A percentile compares a stretch with the other conserved stretches of the same genome.
Evolutionary conservation across 2,113 vertebrate genomes (phyloP).

Genomic region (Plotosus lineatus): DNA sequence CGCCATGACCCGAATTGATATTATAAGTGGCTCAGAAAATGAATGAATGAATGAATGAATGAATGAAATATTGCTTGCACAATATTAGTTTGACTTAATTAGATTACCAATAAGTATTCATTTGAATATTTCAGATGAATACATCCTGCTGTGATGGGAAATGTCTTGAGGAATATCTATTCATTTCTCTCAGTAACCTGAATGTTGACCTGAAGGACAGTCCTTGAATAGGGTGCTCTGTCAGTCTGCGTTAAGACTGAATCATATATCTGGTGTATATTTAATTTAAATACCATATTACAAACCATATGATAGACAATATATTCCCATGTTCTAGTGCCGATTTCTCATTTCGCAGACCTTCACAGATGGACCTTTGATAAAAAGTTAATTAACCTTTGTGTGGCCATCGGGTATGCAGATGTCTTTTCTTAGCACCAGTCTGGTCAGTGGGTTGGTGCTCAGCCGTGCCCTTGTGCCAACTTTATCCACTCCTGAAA

Average conservation of each 20-base stretch:
- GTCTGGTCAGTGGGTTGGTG: conserved; percentile 28
- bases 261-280: background rate
- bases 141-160: background rate
- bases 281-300: background rate
- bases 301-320: background rate
- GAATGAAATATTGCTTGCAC: no score
- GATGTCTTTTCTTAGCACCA: conserved; percentile 17
- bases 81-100: background rate
- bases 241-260: background rate
- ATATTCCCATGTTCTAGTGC: background rate
- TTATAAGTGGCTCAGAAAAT: no score
- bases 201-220: background rate
- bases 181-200: background rate
- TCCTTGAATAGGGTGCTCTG: background rate
- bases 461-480: background rate
- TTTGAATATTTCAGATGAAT: background rate
- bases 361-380: background rate
- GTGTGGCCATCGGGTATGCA: background rate
- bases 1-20: no score
- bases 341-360: background rate
- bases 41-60: no score
- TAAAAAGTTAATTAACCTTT: conserved; percentile 15
- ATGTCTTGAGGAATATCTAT: background rate
- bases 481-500: conserved; percentile 61
- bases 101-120: background rate